Percentiles rank a stretch among this genome's conserved stretches.
These are phyloP conservation scores for Lithosia quadra DNA, from an alignment of 2,888 invertebrate species.

Conservation along the genomic window DNA sequence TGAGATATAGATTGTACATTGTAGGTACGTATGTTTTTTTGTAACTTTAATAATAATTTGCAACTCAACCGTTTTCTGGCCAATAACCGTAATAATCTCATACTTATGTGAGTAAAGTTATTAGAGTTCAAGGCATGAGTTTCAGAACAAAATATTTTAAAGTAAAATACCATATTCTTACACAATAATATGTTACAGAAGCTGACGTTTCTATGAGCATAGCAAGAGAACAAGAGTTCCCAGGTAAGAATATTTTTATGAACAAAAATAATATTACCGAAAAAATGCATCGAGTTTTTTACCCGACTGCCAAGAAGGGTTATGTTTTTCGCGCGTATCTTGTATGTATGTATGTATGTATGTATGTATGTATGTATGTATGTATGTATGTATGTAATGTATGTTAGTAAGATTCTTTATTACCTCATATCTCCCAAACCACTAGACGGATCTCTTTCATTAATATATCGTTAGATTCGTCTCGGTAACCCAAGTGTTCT, in stretches of 20 bases:
- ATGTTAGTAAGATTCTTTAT: no score
- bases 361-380: no score
- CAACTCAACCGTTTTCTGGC: neutral
- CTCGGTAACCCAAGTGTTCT: no score
- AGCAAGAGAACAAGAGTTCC: conserved; percentile 89
- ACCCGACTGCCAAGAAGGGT: no score
- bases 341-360: no score
- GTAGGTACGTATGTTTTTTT: neutral
- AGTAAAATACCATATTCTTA: neutral
- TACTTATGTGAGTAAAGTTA: neutral
- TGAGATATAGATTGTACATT: no score
- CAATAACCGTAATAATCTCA: neutral
- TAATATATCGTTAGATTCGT: no score
- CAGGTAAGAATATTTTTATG: conserved; percentile 70
- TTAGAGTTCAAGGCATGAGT: conserved; percentile 32
- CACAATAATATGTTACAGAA: conserved; percentile 82
- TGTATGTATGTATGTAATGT: no score
- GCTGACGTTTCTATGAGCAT: conserved; percentile 90
- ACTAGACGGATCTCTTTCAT: no score
- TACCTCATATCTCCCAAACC: no score
- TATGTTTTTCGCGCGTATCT: no score
- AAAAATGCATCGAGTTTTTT: no score
- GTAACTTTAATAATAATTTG: neutral
- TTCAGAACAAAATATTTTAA: conserved; percentile 8
- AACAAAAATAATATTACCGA: neutral